These are phyloP conservation scores for Drosophila seguyi DNA, from an alignment of 1,140 invertebrate species.

Conservation along the genomic window DNA sequence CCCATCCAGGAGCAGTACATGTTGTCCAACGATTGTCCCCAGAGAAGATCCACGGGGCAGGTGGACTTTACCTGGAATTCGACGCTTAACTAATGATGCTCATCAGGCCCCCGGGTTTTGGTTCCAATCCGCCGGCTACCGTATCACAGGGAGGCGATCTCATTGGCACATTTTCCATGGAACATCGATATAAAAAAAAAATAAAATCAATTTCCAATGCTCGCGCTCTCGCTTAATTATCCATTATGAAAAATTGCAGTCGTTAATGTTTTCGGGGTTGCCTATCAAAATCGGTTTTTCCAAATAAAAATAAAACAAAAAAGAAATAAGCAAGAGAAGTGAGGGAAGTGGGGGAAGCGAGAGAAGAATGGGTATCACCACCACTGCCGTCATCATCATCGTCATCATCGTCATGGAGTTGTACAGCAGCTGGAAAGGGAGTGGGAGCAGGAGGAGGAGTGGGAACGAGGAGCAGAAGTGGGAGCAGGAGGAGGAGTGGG, in stretches of 20 bases:
- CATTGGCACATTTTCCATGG: constrained; percentile 49
- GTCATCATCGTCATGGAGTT: constrained; percentile 15
- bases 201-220: constrained; percentile 64
- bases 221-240: constrained; percentile 75
- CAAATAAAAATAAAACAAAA: constrained; percentile 34
- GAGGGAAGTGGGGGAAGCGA: neutral
- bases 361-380: constrained; percentile 26
- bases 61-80: constrained; percentile 83
- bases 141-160: constrained; percentile 55
- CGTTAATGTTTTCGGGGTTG: constrained; percentile 59
- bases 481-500: neutral
- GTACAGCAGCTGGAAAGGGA: constrained; percentile 1
- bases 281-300: constrained; percentile 68
- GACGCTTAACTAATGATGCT: constrained; percentile 84
- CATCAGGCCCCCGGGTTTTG: constrained; percentile 66
- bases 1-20: constrained; percentile 54
- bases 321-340: no score
- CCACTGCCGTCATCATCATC: constrained; percentile 10
- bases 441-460: neutral
- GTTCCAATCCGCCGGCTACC: constrained; percentile 72
- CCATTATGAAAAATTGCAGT: constrained; percentile 80
- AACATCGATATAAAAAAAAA: constrained; percentile 52
- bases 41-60: constrained; percentile 61
- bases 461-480: constrained; percentile 6
- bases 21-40: constrained; percentile 73